Evolutionary conservation across 2,888 invertebrate species (phyloP), one percentile per base, ranked within the genome.

Genomic region (Epinotia bilunana): DNA sequence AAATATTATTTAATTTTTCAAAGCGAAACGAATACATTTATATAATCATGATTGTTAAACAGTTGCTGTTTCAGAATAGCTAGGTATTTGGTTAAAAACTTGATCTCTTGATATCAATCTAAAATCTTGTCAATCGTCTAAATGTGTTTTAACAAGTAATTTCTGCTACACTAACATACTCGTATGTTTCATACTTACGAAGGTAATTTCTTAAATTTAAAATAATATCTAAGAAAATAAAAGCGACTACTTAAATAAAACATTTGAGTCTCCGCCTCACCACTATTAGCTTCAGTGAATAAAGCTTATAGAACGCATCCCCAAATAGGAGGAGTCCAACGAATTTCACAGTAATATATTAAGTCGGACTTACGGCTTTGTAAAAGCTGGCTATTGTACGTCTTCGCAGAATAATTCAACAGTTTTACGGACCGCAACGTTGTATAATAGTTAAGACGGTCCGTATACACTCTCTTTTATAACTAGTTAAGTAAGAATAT

Each of bases 291-390:
- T 62, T 39, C 65, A 55, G 28, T 13, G 67, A 68, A 72, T 72
- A 72, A 75, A 72, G 67, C 72, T 67, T 55, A 67, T 67, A 67
- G 18, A 72, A 62, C 60, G 39, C 60, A 43, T 67, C 53, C 16
- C 62, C 63, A 68, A 76, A 72, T 60, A 58, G 72, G 49, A 61
- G 43, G 46, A 53, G 63, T 73, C 58, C 43, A 46, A 53, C 43
- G 71, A 69, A 73, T 73, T 76, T 68, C 62, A 58, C 67, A 68
- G 72, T 43, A 73, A 76, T 76, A 76, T 76, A 76, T 76, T 73
- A 69, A 68, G 62, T 68, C 68, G 63, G 67, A 69, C 62, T 76
- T 75, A 65, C 57, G 57, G 72, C 75, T 72, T 75, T 72, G 75
- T 75, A 72, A 72, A 67, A 75, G 67, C 74, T 67, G 60, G 75